These are phyloP conservation scores for Andricus quercusramuli DNA, from an alignment of 2,888 invertebrate species.

Conservation along the genomic window DNA sequence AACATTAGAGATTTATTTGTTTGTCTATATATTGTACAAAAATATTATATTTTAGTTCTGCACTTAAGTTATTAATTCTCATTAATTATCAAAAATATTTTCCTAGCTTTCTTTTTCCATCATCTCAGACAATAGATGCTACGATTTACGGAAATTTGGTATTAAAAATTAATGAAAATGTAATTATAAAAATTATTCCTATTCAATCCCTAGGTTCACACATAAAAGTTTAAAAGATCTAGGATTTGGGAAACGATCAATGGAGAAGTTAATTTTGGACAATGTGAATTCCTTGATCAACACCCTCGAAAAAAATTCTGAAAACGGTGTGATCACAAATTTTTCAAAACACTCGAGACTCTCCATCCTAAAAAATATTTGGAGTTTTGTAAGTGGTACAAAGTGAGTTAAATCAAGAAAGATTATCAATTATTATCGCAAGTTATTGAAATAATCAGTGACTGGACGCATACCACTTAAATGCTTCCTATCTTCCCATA, in stretches of 20 bases:
- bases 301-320: slow-evolving; percentile 74
- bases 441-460: not conserved
- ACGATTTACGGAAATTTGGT: too few species aligned
- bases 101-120: too few species aligned
- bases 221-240: slow-evolving; percentile 83
- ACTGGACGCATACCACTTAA: too few species aligned
- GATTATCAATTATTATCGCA: not conserved
- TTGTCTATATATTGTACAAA: too few species aligned
- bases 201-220: slow-evolving; percentile 79
- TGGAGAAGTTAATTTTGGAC: slow-evolving; percentile 83
- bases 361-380: slow-evolving; percentile 84
- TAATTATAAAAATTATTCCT: not conserved
- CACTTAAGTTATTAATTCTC: too few species aligned
- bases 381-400: slow-evolving; percentile 85
- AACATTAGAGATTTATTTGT: too few species aligned
- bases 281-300: slow-evolving; percentile 81
- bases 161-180: not conserved
- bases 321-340: slow-evolving; percentile 77
- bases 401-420: slow-evolving; percentile 69
- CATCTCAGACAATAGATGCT: too few species aligned
- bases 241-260: slow-evolving; percentile 83
- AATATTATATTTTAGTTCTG: too few species aligned
- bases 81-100: too few species aligned
- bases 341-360: slow-evolving; percentile 79
- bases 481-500: too few species aligned